Percentiles rank a stretch among this genome's conserved stretches.
phyloP scores from a whole-genome alignment of 1,140 invertebrate genomes.

The Drosophila busckii region DNA sequence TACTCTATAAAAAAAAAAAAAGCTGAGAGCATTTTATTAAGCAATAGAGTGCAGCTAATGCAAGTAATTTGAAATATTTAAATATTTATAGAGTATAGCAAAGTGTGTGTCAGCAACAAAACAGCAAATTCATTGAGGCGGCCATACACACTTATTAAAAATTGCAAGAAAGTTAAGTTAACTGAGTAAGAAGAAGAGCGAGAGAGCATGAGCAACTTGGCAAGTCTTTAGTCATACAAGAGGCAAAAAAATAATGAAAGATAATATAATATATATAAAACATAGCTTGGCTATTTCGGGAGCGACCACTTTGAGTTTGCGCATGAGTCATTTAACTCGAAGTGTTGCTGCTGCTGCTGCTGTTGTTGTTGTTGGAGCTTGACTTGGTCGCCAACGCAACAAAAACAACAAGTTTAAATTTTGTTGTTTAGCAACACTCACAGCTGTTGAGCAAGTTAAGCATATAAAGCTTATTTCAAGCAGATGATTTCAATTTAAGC shows the following conservation, averaged over 20 bases:
- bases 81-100: no score
- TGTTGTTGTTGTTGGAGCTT: constrained; percentile 17
- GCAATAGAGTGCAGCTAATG: no score
- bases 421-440: constrained; percentile 2
- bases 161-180: no score
- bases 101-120: no score
- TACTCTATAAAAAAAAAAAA: constrained; percentile 4
- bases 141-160: no score
- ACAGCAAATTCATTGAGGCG: constrained; percentile 36
- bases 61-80: no score
- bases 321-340: constrained; percentile 35
- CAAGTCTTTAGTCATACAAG: constrained; percentile 58
- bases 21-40: constrained; percentile 14
- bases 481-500: no score
- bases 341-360: constrained; percentile 19
- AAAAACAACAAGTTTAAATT: constrained; percentile 13
- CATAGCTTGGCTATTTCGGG: constrained; percentile 71
- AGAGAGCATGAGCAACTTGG: constrained; percentile 11
- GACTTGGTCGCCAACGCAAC: constrained; percentile 36
- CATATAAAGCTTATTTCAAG: no score
- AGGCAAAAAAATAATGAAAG: constrained; percentile 26
- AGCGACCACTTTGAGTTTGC: constrained; percentile 53
- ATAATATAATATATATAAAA: no score
- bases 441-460: no score
- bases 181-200: no score